Evolutionary conservation across 1,140 invertebrate genomes (phyloP).

Genomic region (Trichogramma pretiosum): DNA sequence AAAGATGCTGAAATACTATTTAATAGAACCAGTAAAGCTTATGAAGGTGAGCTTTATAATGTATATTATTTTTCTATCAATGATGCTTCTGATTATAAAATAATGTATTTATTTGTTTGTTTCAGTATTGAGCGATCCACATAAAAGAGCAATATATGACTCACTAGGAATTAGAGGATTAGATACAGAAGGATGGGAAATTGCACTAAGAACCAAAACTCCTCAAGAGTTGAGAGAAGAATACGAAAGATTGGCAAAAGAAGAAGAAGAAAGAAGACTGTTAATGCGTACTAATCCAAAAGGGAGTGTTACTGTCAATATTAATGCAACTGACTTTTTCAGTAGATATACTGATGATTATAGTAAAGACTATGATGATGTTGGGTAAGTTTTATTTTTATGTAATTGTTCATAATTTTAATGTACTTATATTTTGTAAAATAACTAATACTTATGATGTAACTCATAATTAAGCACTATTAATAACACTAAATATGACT

Average conservation of each 20-base stretch:
- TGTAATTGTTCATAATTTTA: neutral
- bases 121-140: conserved; percentile 67
- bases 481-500: conserved; percentile 11
- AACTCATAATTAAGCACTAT: conserved; percentile 19
- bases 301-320: conserved; percentile 73
- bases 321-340: conserved; percentile 92
- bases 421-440: neutral
- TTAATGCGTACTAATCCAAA: conserved; percentile 85
- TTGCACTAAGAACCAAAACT: conserved; percentile 81
- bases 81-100: no score
- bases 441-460: neutral
- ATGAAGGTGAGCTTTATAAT: conserved; percentile 63
- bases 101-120: conserved; percentile 24
- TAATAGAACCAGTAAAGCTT: conserved; percentile 83
- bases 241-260: conserved; percentile 74
- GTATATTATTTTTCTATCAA: conserved; percentile 45
- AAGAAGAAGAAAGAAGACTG: conserved; percentile 73
- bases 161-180: conserved; percentile 69
- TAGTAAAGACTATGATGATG: conserved; percentile 43
- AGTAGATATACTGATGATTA: conserved; percentile 67
- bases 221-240: conserved; percentile 90
- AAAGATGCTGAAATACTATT: conserved; percentile 85
- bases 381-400: conserved; percentile 5
- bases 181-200: conserved; percentile 85
- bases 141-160: conserved; percentile 74